These are phyloP conservation scores for Pelmatolapia mariae DNA, from an alignment of 2,113 vertebrate species.

Conservation along the genomic window DNA sequence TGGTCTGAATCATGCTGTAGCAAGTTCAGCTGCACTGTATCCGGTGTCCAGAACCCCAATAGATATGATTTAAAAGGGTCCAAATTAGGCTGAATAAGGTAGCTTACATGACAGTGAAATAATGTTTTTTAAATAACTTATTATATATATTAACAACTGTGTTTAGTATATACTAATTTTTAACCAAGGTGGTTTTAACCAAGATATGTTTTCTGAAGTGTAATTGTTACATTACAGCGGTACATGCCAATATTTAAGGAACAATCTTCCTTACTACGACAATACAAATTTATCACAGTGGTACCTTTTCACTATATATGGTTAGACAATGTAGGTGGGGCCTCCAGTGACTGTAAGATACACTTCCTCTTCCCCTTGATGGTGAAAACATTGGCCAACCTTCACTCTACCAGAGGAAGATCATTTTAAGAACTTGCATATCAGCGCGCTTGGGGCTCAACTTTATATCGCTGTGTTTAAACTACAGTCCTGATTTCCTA, in stretches of 20 bases:
- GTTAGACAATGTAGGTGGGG: constrained; percentile 58
- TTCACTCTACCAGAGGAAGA: constrained; percentile 44
- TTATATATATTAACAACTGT: not conserved
- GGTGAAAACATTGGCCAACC: constrained; percentile 59
- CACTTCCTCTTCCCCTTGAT: constrained; percentile 70
- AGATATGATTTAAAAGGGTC: not conserved
- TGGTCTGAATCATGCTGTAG: not conserved
- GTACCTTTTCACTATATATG: constrained; percentile 1
- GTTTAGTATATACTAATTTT: not conserved
- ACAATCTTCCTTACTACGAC: not conserved
- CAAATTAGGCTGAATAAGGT: not conserved
- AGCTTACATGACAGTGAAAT: not conserved
- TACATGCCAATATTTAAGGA: not conserved
- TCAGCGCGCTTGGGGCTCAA: not conserved
- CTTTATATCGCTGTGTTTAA: not conserved
- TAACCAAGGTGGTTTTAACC: not conserved
- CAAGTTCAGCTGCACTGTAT: not conserved
- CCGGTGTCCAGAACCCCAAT: not conserved
- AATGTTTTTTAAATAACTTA: not conserved
- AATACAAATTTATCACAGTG: not conserved
- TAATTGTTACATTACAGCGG: not conserved
- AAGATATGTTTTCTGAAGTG: not conserved
- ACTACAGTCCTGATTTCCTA: not conserved
- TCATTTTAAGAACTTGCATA: constrained; percentile 13
- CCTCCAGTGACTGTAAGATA: constrained; percentile 39